Base-by-base conservation (phyloP, 1,140 invertebrate genomes). In the Saccostrea echinata region DNA sequence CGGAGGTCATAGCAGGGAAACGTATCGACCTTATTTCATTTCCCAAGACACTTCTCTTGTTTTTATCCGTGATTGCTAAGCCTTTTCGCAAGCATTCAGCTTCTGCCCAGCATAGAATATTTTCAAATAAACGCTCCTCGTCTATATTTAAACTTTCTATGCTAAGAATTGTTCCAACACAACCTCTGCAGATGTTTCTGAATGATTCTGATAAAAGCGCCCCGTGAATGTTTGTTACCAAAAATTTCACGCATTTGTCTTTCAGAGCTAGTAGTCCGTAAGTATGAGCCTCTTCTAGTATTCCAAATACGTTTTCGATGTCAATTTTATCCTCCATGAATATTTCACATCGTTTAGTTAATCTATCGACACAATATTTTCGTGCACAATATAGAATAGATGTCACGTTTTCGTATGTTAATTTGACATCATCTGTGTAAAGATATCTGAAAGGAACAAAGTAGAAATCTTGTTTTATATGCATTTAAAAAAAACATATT, bases 281-380 rank as follows among this genome's bases (percentile, higher is more conserved):
- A 11, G 68, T 76, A 33, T 76, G 68, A 1, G 68, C 68, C 68
- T 76, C 68, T 3, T 76, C 68, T 12, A 76, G 16, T 76, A 76
- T 76, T 16, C 68, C 68, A 76, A 33, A 76, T 12, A 76, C 68
- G 16, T 76, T 76, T 27, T 76, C 68, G 16, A 33, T 18, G 11
- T 76, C 68, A 13, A 76, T 27, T 76, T 0, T 33, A 76, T 76
- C 27, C 27, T 76, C 68, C 68, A 76, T 76, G 68, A 76, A 76
- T 76, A 16, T 2, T 76, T 76, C 68, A 33, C 68, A 76, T 8
- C 68, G 27, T 16, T 11, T 16, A 13, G 68, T 76, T 30, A 76
- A 27, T 76, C 33, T 76, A 30, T 76, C 68, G 1, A 76, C 68
- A 30, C 68, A 76, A 76, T 76, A 76, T 33, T 76, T 76, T 27